Evolutionary conservation across 2,888 invertebrate species (phyloP), one percentile per base, ranked within the genome.

Genomic region (Polydrusus pterygomalis): DNA sequence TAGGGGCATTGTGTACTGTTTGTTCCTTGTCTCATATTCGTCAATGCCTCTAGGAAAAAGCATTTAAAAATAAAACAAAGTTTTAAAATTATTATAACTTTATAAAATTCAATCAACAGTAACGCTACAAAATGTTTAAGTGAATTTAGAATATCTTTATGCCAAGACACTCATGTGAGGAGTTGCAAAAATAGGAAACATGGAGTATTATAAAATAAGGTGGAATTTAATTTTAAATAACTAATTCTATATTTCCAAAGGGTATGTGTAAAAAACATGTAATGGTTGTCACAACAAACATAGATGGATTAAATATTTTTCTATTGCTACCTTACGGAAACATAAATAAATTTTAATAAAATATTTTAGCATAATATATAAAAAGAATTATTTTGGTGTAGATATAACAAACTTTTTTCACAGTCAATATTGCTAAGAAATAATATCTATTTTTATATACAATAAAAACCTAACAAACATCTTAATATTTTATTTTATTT

Each of bases 401-500:
- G 60, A 76, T 76, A 69, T 72, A 76, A 76, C 75, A 75, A 72
- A 63, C 43, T 72, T 63, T 43, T 73, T 77, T 77, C 77, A 77
- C 77, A 77, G 73, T 77, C 77, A 69, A 69, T 77, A 77, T 77
- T 77, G 77, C 77, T 77, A 77, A 77, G 47, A 73, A 77, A 77
- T 69, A 73, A 65, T 65, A 45, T 72, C 62, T 62, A 65, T 72
- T 6, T 74, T 49, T 76, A 40, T 77, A 60, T 67, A 77, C 69
- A 56, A 70, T 76, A 76, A 69, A 77, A 77, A 73, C 77, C 77
- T 77, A 77, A 77, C 65, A 72, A 76, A 72, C 72, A 76, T 76
- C 62, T 56, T 40, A 82, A 81, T 83, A 58, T 81, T 70, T 70
- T 45, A 49, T 51, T 72, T 68, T 86, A 87, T 86, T 83, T 86